phyloP scores from a whole-genome alignment of 2,888 invertebrate genomes.

The Allolobophora icterica region DNA sequence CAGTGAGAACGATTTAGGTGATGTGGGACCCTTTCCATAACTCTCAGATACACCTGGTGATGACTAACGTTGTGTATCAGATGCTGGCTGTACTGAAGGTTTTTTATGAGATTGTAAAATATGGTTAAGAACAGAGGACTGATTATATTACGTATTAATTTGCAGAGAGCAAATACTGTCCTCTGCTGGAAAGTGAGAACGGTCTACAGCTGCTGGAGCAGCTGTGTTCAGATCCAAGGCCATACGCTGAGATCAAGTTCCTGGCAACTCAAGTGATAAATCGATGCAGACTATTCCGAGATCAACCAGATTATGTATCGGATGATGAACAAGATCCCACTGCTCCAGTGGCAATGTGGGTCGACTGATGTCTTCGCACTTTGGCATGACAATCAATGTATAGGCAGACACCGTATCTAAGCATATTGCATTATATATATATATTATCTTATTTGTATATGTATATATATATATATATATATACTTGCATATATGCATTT shows the following conservation, averaged over 20 bases:
- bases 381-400: background rate
- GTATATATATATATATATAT: too few relatives aligned
- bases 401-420: background rate
- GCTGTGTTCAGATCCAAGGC: constrained; percentile 54
- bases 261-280: constrained; percentile 48
- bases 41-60: background rate
- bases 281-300: constrained; percentile 34
- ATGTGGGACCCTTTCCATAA: background rate
- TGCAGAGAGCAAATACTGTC: constrained; percentile 88
- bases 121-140: background rate
- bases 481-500: background rate
- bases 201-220: constrained; percentile 77
- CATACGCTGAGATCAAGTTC: constrained; percentile 49
- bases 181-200: constrained; percentile 83
- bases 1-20: too few relatives aligned
- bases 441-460: too few relatives aligned
- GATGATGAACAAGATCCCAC: background rate
- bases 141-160: background rate
- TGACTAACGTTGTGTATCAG: background rate
- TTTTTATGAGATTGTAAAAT: background rate
- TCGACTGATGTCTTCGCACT: background rate
- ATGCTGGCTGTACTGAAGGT: background rate
- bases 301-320: background rate
- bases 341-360: background rate
- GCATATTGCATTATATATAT: constrained; percentile 4